These are phyloP conservation scores for Hippocampus kuda DNA, from an alignment of 2,797 vertebrate species.

Conservation along the genomic window DNA sequence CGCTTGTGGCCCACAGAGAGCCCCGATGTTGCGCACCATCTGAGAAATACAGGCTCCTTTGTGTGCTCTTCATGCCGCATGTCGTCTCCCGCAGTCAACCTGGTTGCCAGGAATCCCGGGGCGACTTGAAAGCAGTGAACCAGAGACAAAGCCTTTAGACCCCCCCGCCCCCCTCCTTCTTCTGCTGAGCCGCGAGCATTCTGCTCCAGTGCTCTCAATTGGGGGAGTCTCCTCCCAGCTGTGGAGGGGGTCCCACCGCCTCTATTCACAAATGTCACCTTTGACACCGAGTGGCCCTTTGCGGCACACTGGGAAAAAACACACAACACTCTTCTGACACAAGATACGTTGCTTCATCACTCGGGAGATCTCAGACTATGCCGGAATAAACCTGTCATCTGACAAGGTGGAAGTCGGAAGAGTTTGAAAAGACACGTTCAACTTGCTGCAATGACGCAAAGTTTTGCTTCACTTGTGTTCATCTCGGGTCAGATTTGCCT, in stretches of 20 bases:
- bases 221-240: constrained; percentile 37
- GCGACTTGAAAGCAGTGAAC: constrained; percentile 52
- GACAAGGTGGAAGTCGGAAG: constrained; percentile 5
- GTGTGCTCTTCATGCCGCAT: constrained; percentile 31
- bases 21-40: constrained; percentile 46
- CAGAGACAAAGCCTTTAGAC: constrained; percentile 58
- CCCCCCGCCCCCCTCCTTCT: constrained; percentile 14
- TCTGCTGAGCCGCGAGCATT: constrained; percentile 41
- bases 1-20: constrained; percentile 27
- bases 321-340: constrained; percentile 45
- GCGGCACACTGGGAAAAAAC: constrained; percentile 51
- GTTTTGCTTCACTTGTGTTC: not conserved
- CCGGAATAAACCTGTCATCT: constrained; percentile 12
- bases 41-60: constrained; percentile 50
- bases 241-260: constrained; percentile 33
- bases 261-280: constrained; percentile 61
- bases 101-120: constrained; percentile 57
- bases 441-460: not conserved
- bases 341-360: constrained; percentile 23
- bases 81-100: constrained; percentile 39
- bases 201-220: constrained; percentile 47
- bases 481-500: not conserved
- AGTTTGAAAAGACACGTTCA: not conserved
- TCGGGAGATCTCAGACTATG: constrained; percentile 14
- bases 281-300: constrained; percentile 52